Evolutionary conservation across 2,113 vertebrate species (phyloP).

Genomic region (Hyperopisus bebe): DNA sequence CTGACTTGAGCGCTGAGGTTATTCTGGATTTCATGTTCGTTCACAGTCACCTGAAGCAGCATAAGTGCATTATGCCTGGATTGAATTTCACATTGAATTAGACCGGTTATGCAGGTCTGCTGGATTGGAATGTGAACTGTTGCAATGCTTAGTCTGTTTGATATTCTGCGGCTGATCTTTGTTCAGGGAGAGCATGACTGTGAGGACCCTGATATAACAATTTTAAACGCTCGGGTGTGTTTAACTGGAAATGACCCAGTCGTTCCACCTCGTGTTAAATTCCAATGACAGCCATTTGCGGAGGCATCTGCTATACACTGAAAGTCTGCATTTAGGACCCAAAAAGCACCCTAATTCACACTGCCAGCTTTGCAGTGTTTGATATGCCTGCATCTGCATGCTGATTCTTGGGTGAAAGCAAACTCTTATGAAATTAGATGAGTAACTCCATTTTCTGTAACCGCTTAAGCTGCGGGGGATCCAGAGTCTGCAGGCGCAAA

Average conservation of each 20-base stretch:
- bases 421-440: background rate
- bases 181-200: background rate
- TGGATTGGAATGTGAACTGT: background rate
- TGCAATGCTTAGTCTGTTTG: background rate
- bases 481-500: background rate
- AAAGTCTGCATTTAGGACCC: background rate
- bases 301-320: background rate
- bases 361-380: background rate
- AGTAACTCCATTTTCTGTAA: background rate
- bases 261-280: background rate
- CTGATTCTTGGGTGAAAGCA: background rate
- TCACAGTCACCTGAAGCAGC: background rate
- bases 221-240: background rate
- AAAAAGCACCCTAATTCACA: background rate
- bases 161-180: background rate
- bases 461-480: background rate
- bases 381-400: background rate
- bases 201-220: background rate
- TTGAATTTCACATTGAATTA: background rate
- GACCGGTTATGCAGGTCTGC: background rate
- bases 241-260: background rate
- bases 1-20: background rate
- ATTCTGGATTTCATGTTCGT: background rate
- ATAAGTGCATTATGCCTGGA: background rate
- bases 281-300: background rate